Conservation (phyloP, 2,113 vertebrate species). For the Phycodurus eques region DNA sequence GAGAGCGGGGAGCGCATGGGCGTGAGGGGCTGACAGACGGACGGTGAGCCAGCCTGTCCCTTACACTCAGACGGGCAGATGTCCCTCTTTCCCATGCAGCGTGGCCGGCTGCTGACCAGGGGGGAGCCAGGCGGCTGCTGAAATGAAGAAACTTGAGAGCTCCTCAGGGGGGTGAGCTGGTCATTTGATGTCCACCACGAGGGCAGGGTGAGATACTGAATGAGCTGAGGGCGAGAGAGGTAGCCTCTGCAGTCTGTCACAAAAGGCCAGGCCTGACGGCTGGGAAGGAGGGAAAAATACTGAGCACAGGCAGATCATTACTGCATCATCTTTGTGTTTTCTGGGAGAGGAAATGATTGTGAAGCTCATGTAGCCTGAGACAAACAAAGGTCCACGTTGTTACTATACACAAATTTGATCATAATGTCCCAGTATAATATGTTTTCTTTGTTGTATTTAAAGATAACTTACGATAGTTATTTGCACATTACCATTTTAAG, state of each 20-base stretch:
- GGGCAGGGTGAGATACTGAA: conserved; percentile 81
- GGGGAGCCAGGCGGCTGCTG: conserved; percentile 85
- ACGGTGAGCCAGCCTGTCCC: conserved; percentile 78
- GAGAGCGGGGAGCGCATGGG: conserved; percentile 28
- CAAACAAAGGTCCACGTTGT: background rate
- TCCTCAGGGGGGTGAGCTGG: conserved; percentile 91
- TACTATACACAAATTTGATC: background rate
- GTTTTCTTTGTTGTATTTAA: too few relatives aligned
- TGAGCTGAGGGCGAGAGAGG: conserved; percentile 70
- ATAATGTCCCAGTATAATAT: background rate
- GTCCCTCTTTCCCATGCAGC: conserved; percentile 83
- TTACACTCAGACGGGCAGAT: conserved; percentile 98
- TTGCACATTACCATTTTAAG: too few relatives aligned
- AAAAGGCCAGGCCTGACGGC: conserved; percentile 66
- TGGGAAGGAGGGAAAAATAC: conserved; percentile 48
- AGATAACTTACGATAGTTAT: too few relatives aligned
- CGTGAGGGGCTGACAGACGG: conserved; percentile 75
- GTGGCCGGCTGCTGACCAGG: conserved; percentile 75
- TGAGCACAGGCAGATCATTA: conserved; percentile 52
- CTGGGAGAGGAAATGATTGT: conserved; percentile 27
- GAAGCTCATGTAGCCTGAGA: conserved; percentile 17
- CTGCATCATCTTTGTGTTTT: conserved; percentile 43
- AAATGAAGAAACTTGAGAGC: conserved; percentile 94
- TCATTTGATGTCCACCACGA: conserved; percentile 89
- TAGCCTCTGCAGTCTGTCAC: conserved; percentile 76